Evolutionary conservation across 2,113 vertebrate species (phyloP), one percentile per base, ranked within the genome.

Genomic region (Dipodomys merriami): DNA sequence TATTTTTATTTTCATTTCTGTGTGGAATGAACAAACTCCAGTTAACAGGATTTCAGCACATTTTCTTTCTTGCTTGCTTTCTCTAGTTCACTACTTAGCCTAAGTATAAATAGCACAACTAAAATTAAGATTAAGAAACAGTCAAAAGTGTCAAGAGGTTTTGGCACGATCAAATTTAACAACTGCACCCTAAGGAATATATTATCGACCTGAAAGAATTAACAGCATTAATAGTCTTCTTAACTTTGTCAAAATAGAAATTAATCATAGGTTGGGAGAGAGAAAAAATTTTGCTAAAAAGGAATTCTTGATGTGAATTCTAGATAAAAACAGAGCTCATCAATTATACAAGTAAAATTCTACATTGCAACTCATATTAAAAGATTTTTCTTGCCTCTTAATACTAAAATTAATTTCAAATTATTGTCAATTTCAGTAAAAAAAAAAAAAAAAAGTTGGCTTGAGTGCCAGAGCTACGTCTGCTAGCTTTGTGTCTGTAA

Each of bases 211-310:
- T 89, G 68, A 86, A 89, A 83, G 33, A n/a, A 89, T 33, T 77
- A 85, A n/a, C n/a, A 22, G 1, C 74, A 87, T 35, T 79, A 81
- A 69, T 30, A 62, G 22, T 16, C 23, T 27, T 6, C 9, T 80
- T 87, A 46, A 18, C 78, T 88, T 81, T 46, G 86, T 88, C 29
- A 77, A 94, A 91, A 69, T 60, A n/a, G 33, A 94, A 94, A 76
- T 86, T 81, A 83, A 16, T 69, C 74, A 57, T 67, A 64, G 62
- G 18, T 72, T 60, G 27, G 62, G 62, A 22, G 53, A 57, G 53
- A 57, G 25, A 64, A 23, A 87, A 71, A 65, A 60, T 49, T 83
- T 68, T 60, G 27, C 10, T 27, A 39, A 67, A 53, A 91, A 91
- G 46, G 53, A 95, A 81, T 65, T 87, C 6, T 29, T 78, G 33